Base-by-base conservation (phyloP, 2,888 invertebrate genomes). In the Conchocele bisecta region DNA sequence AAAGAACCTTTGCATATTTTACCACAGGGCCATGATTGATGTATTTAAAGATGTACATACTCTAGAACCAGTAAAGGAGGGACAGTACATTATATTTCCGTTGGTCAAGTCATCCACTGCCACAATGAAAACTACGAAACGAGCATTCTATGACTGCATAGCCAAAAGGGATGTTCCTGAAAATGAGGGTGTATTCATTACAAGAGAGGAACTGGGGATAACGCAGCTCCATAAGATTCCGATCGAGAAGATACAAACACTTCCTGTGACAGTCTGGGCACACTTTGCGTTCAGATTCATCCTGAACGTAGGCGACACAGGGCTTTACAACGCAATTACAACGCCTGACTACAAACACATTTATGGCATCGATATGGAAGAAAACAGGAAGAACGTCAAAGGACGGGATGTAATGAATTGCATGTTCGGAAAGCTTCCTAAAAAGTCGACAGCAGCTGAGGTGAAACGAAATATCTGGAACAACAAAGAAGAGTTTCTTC, bases 351-450 rank as follows among this genome's bases (percentile, higher is more conserved):
- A 65, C 29, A 15, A 3, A 37, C 6, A 39, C 17, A 54, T 71
- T 20, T 71, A 56, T 56, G 71, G 71, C 4, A 71, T 71, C 20
- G 71, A 71, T 28, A 71, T 71, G 71, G 71, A 71, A 42, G 71
- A 71, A 57, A 65, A 48, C n/a, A 41, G 71, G 15, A 35, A 22
- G 9, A 13, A 46, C 6, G 71, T 71, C 17, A 71, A 65, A 61
- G 71, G 65, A 28, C 54, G 48, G 31, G 65, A 56, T 17, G n/a
- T 71, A 26, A 22, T 65, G 20, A 60, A 66, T 42, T 48, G 65
- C 41, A 44, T 71, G 35, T 71, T 71, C 61, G 48, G 39, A 20
- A 71, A 65, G 44, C 56, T 65, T 15, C 71, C 71, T 7, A 65
- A 53, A 48, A 60, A 66, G 24, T 31, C 46, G 20, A 11, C 57